These are phyloP conservation scores for Mystacornis crossleyi DNA, from an alignment of 2,113 vertebrate genomes.

Conservation along the genomic window DNA sequence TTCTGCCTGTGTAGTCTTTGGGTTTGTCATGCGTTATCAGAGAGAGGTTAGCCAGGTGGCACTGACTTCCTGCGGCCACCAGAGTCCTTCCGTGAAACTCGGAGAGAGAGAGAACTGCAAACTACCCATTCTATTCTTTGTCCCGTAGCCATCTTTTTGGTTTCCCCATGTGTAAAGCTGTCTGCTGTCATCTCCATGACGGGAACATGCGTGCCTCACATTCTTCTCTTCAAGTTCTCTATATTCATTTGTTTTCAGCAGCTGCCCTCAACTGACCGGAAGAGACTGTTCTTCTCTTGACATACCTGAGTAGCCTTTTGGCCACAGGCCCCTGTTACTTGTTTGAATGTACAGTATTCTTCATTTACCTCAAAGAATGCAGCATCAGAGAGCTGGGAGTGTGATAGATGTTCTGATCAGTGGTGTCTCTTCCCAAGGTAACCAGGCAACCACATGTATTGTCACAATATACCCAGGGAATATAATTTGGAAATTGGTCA, in stretches of 20 bases:
- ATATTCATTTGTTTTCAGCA: accelerated
- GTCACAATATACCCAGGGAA: not conserved
- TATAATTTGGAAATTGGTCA: not conserved
- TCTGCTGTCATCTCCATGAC: not conserved
- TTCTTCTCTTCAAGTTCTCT: not conserved
- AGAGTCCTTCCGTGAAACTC: not conserved
- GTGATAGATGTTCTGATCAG: not conserved
- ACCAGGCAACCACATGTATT: not conserved
- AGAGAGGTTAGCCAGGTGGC: not conserved
- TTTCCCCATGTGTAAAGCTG: not conserved
- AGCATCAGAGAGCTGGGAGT: not conserved
- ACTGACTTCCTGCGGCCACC: not conserved
- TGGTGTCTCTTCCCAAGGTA: not conserved
- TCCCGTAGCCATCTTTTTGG: not conserved
- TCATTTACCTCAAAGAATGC: not conserved
- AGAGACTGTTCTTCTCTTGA: not conserved
- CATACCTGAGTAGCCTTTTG: not conserved
- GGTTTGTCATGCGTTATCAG: not conserved
- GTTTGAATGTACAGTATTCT: not conserved
- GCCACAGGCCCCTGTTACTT: not conserved
- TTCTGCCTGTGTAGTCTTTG: not conserved
- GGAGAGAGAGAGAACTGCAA: not conserved
- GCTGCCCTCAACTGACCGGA: not conserved
- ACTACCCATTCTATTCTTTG: not conserved
- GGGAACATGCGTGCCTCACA: not conserved